Evolutionary conservation across 2,113 vertebrate genomes (phyloP).

Genomic region (Pelmatolapia mariae): DNA sequence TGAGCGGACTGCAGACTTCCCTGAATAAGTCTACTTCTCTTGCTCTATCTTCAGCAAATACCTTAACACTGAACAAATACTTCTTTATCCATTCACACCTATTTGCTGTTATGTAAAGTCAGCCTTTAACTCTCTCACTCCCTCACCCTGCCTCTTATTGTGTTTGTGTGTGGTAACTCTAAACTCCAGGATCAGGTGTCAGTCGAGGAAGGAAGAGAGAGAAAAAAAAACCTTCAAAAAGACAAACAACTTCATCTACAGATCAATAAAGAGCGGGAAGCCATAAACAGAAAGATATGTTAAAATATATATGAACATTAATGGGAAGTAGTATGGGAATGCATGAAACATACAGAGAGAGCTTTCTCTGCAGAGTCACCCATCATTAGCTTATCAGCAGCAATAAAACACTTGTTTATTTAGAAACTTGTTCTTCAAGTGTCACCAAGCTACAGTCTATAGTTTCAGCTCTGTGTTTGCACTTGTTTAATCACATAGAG

Average conservation of each 20-base stretch:
- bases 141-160: neutral
- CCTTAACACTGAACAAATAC: slow-evolving; percentile 2
- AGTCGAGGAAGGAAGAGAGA: neutral
- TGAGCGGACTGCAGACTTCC: neutral
- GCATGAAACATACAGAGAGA: neutral
- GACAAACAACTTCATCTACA: neutral
- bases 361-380: neutral
- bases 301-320: neutral
- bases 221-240: neutral
- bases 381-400: neutral
- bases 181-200: slow-evolving; percentile 49
- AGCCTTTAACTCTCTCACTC: neutral
- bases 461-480: neutral
- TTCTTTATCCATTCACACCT: neutral
- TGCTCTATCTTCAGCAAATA: neutral
- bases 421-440: neutral
- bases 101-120: slow-evolving; percentile 25
- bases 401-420: neutral
- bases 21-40: neutral
- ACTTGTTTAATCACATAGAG: neutral
- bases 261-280: neutral
- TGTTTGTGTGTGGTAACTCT: slow-evolving; percentile 35
- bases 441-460: neutral
- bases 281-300: neutral
- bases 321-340: neutral